These are phyloP conservation scores for Dasysyrphus tricinctus DNA, from an alignment of 2,888 invertebrate genomes.

Conservation along the genomic window DNA sequence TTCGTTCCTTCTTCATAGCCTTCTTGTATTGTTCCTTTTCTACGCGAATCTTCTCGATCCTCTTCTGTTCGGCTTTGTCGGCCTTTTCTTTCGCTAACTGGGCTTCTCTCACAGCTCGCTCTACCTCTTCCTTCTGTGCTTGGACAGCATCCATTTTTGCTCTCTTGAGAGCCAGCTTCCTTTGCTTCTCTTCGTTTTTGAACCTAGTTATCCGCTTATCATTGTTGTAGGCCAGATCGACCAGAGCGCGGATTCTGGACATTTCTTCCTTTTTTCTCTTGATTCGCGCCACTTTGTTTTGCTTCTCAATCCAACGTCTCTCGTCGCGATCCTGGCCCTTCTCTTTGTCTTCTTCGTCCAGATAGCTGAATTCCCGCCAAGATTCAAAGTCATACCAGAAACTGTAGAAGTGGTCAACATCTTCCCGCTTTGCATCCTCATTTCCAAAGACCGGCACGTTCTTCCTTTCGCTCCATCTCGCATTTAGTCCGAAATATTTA, in stretches of 20 bases:
- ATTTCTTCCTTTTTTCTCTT: slow-evolving; percentile 99
- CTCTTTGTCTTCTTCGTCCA: slow-evolving; percentile 99
- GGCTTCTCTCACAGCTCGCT: slow-evolving; percentile 89
- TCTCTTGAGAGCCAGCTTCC: slow-evolving; percentile 93
- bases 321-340: slow-evolving; percentile 98
- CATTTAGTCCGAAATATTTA: slow-evolving; percentile 90
- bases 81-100: slow-evolving; percentile 90
- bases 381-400: slow-evolving; percentile 99
- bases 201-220: slow-evolving; percentile 97
- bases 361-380: slow-evolving; percentile 99
- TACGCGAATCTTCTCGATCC: slow-evolving; percentile 91
- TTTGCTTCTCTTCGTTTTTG: slow-evolving; percentile 96
- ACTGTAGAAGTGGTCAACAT: slow-evolving; percentile 97
- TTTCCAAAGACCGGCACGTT: slow-evolving; percentile 93
- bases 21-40: slow-evolving; percentile 94
- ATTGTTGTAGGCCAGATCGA: slow-evolving; percentile 96
- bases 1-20: slow-evolving; percentile 93
- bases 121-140: slow-evolving; percentile 93
- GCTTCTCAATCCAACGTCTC: slow-evolving; percentile 98
- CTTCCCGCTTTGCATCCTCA: slow-evolving; percentile 89
- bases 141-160: slow-evolving; percentile 93
- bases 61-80: slow-evolving; percentile 92
- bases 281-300: slow-evolving; percentile 96
- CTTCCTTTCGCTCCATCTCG: slow-evolving; percentile 95
- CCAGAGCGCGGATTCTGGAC: slow-evolving; percentile 93